Evolutionary conservation across 2,113 vertebrate genomes (phyloP), one percentile per base, ranked within the genome.

Genomic region (Arothron firmamentum): DNA sequence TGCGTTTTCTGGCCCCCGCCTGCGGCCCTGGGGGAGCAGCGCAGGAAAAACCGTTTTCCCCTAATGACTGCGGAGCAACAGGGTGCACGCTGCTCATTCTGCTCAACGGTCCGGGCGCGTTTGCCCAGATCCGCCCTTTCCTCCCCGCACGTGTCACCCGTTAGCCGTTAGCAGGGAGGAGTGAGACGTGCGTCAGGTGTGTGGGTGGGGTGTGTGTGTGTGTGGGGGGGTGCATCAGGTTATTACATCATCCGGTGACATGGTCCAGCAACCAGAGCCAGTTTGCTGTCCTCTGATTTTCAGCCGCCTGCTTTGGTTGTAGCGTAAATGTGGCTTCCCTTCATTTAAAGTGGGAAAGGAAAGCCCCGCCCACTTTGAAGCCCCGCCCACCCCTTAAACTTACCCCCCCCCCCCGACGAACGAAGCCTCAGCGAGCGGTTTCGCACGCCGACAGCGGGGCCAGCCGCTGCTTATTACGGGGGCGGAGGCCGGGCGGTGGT

Each of bases 191-290:
- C 25, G 1, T 28, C 3, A 7, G 25, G 25, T 28, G 25, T n/a
- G 50, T 52, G 56, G 61, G 52, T 51, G 42, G 52, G 34, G 50
- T 1, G 14, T 5, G 14, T 1, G 45, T 7, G 45, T 17, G 23
- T 38, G 62, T 61, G 67, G 25, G 2, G 11, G 9, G 34, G 34
- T 9, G 11, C 11, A 11, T 38, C 9, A 56, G 25, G 23, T 72
- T 57, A 75, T 84, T 72, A 83, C 81, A 72, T 87, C 77, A 85
- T 82, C 49, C 55, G 69, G 56, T 84, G 84, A 82, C 82, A 80
- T 85, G 53, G 48, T 78, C 77, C 75, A 80, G 79, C 70, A 86
- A 85, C 81, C 75, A 85, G 74, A 70, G 68, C 60, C 59, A 50
- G 73, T 38, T 38, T 38, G 75, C 66, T 70, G 54, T 28, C 80